phyloP scores from a whole-genome alignment of 2,888 invertebrate genomes.

The Hecatera dysodea region DNA sequence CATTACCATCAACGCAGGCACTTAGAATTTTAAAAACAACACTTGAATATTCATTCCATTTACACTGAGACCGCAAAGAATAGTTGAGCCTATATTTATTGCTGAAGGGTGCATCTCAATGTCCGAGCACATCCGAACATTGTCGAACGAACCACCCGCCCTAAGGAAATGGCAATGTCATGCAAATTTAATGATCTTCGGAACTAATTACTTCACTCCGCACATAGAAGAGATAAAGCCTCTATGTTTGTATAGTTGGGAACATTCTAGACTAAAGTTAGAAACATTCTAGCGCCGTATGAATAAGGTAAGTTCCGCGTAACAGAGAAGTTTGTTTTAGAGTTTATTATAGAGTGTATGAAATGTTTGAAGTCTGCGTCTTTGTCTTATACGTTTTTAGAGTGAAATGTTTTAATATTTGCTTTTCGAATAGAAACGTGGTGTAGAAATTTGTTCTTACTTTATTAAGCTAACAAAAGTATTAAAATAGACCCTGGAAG shows the following conservation, averaged over 20 bases:
- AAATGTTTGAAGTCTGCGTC: constrained; percentile 60
- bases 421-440: constrained; percentile 32
- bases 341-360: constrained; percentile 76
- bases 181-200: constrained; percentile 83
- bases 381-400: constrained; percentile 63
- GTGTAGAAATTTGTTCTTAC: constrained; percentile 15
- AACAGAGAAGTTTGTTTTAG: constrained; percentile 83
- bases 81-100: constrained; percentile 75
- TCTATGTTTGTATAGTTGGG: constrained; percentile 81
- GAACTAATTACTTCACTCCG: constrained; percentile 84
- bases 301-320: constrained; percentile 82
- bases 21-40: constrained; percentile 61
- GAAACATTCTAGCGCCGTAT: constrained; percentile 73
- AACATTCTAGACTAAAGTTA: constrained; percentile 80
- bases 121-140: constrained; percentile 56
- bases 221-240: constrained; percentile 79
- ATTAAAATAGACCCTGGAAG: neutral
- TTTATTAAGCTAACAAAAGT: constrained; percentile 25
- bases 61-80: constrained; percentile 56
- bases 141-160: constrained; percentile 64
- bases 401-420: constrained; percentile 74
- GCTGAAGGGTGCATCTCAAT: constrained; percentile 81
- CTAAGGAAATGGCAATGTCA: constrained; percentile 79
- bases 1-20: constrained; percentile 51
- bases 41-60: constrained; percentile 80